Conservation (phyloP, 2,113 vertebrate species). For the Centrocercus urophasianus region DNA sequence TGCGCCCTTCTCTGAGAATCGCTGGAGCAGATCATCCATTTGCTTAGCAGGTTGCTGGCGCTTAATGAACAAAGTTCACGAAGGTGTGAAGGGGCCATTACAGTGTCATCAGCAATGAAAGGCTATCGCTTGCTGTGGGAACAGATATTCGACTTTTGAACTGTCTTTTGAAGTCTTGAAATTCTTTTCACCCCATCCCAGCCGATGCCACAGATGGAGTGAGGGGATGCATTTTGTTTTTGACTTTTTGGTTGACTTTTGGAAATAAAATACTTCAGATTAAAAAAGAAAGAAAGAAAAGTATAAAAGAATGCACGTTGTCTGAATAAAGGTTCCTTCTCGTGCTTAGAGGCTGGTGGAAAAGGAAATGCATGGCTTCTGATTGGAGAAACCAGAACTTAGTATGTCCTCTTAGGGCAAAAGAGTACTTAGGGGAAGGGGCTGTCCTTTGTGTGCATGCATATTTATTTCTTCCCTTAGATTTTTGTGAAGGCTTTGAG, state of each 20-base stretch:
- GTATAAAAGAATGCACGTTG: background rate
- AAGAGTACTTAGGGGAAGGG: background rate
- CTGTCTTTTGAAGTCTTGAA: background rate
- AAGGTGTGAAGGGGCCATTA: conserved; percentile 30
- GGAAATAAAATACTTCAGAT: background rate
- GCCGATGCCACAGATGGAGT: background rate
- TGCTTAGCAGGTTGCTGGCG: conserved; percentile 10
- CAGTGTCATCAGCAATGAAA: background rate
- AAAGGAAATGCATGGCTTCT: background rate
- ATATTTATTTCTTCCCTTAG: background rate
- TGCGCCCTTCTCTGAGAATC: background rate
- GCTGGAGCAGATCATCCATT: conserved; percentile 28
- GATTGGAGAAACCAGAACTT: background rate
- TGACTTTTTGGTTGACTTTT: background rate
- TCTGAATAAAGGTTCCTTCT: background rate
- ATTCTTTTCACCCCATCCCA: background rate
- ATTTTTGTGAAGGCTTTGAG: background rate
- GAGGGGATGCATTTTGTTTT: background rate
- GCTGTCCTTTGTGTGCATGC: background rate
- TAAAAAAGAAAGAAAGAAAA: background rate
- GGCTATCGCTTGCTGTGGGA: background rate
- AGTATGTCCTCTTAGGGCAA: fast-evolving
- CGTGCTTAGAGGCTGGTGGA: background rate
- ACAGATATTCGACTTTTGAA: background rate
- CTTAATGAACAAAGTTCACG: conserved; percentile 26